Evolutionary conservation across 2,888 invertebrate genomes (phyloP), one percentile per base, ranked within the genome.

Genomic region (Coenonympha arcania): DNA sequence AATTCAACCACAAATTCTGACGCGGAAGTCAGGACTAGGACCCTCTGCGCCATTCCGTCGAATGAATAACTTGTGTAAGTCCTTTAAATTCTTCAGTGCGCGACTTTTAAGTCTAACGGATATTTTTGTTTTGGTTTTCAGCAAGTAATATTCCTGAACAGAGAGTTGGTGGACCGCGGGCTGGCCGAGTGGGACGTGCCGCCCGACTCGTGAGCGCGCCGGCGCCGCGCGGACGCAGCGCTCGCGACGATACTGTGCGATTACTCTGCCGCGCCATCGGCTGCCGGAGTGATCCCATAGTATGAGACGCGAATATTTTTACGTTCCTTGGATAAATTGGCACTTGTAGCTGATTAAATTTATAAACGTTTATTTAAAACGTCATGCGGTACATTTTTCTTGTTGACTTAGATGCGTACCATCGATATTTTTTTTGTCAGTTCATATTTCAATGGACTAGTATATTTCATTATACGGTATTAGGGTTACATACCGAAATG

Each of bases 91-190:
- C n/a, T n/a, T n/a, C n/a, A n/a, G n/a, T n/a, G n/a, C n/a, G n/a
- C n/a, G n/a, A n/a, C n/a, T n/a, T n/a, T n/a, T n/a, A n/a, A n/a
- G n/a, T n/a, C n/a, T n/a, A n/a, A 9, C n/a, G 9, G 11, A 18
- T 34, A 1, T 36, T 6, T 24, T 9, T 31, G 4, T 39, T 45
- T 31, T 11, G 40, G 31, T 48, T 88, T 89, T 52, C 89, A 90
- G 87, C 90, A 94, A 90, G 90, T 93, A 64, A 89, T 94, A 84
- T 93, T 93, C 79, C 89, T 96, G 64, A 96, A 96, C 78, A 89
- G 93, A 69, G 95, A 95, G 85, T 87, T 97, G 68, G 93, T 95
- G 64, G 92, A 92, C 64, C 90, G 92, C 76, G 94, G 95, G 48
- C 89, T 91, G 67, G 96, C 95, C 44, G 91, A 92, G 70, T 94